Percentiles rank a stretch among this genome's conserved stretches.
phyloP scores from a whole-genome alignment of 2,113 vertebrate species.

The Dissostichus mawsoni region DNA sequence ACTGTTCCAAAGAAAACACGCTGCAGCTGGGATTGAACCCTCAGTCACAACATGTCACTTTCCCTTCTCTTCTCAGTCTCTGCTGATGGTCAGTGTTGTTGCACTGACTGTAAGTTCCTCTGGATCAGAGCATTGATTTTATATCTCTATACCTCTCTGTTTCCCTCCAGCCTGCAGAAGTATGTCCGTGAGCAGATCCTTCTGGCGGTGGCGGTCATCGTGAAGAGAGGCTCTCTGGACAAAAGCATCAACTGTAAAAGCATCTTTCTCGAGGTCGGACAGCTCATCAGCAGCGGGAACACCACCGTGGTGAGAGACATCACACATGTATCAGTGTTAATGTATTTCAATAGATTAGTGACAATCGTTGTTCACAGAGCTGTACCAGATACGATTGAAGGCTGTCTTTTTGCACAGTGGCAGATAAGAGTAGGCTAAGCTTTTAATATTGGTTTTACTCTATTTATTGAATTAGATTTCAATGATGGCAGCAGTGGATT shows the following conservation, averaged over 20 bases:
- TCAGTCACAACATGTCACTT: neutral
- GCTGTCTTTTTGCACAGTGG: no score
- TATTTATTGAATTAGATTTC: no score
- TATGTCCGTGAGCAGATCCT: constrained; percentile 99
- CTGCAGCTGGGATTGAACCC: constrained; percentile 13
- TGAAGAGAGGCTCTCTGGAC: constrained; percentile 97
- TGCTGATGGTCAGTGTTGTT: neutral
- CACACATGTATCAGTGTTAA: neutral
- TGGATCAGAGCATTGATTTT: neutral
- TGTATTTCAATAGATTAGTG: no score
- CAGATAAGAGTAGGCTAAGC: no score
- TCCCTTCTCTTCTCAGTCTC: neutral
- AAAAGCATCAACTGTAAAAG: constrained; percentile 98
- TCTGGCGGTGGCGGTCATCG: constrained; percentile 96
- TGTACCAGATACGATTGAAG: no score
- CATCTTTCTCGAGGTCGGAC: constrained; percentile 97
- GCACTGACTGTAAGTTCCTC: neutral
- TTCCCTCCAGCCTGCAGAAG: constrained; percentile 91
- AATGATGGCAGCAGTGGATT: no score
- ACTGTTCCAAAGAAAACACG: constrained; percentile 14
- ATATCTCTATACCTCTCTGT: neutral
- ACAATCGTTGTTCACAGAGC: no score
- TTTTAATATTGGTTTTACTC: no score
- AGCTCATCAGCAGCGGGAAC: constrained; percentile 97
- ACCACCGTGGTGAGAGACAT: constrained; percentile 92